Evolutionary conservation across 2,888 invertebrate species (phyloP).

Genomic region (Timema podura): DNA sequence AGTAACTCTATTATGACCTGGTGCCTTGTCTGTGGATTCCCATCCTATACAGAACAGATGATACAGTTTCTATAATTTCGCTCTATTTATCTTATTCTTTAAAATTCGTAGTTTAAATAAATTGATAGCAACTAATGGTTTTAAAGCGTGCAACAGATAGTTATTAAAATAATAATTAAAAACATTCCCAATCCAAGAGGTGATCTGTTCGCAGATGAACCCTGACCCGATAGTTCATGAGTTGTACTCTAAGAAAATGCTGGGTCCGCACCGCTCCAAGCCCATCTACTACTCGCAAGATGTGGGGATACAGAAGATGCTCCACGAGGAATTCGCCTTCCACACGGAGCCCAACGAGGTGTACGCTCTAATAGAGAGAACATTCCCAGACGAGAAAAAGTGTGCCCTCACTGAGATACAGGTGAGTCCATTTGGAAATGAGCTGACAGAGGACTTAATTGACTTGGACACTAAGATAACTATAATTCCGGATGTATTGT

Average conservation of each 20-base stretch:
- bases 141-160: no score
- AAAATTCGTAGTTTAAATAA: no score
- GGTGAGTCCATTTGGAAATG: neutral
- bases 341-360: slow-evolving; percentile 27
- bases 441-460: no score
- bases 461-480: no score
- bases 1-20: no score
- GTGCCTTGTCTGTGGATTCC: no score
- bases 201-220: slow-evolving; percentile 51
- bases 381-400: slow-evolving; percentile 22
- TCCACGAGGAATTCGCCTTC: slow-evolving; percentile 23
- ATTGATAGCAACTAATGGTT: no score
- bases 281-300: slow-evolving; percentile 17
- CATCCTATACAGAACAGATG: no score
- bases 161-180: neutral
- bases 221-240: slow-evolving; percentile 59
- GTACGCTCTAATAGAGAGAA: slow-evolving; percentile 21
- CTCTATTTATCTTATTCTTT: no score
- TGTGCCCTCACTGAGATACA: slow-evolving; percentile 25
- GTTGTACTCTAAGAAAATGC: slow-evolving; percentile 26
- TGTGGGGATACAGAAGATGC: slow-evolving; percentile 24
- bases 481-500: no score
- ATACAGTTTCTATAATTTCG: no score
- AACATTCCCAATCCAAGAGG: slow-evolving; percentile 1
- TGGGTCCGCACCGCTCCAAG: neutral